A percentile compares a stretch with the other conserved stretches of the same genome.
These are phyloP conservation scores for Ctena decussata DNA, from an alignment of 2,888 invertebrate genomes.

Conservation along the genomic window DNA sequence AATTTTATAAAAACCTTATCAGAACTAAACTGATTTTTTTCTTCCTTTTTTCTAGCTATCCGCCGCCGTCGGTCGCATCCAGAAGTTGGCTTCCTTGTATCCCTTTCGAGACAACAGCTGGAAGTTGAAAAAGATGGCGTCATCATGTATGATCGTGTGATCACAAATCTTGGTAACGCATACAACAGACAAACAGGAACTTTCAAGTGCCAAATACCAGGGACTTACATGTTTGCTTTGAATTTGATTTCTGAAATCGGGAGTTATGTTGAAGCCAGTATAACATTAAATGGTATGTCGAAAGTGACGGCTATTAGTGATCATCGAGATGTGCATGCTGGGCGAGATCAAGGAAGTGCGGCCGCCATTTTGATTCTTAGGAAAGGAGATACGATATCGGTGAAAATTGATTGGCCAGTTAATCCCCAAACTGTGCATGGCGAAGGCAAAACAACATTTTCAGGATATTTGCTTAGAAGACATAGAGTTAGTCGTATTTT, in stretches of 20 bases:
- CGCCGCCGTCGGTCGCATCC: neutral
- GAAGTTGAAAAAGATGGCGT: neutral
- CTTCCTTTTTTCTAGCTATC: too few relatives aligned
- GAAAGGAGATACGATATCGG: neutral
- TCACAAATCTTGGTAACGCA: neutral
- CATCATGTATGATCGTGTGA: neutral
- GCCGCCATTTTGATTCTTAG: constrained; percentile 2
- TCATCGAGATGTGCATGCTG: neutral
- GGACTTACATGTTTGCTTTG: neutral
- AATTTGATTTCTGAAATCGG: neutral
- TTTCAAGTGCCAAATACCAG: neutral
- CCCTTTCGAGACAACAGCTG: neutral
- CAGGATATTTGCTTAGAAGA: neutral
- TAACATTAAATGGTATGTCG: neutral
- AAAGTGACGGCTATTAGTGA: neutral
- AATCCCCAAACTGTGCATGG: neutral
- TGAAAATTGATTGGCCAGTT: neutral
- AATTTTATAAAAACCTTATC: too few relatives aligned
- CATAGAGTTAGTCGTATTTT: too few relatives aligned
- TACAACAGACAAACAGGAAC: neutral
- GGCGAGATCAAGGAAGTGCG: neutral
- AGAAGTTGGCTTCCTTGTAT: neutral
- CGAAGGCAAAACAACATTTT: neutral
- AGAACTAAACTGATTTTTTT: too few relatives aligned
- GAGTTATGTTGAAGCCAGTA: neutral